Conservation (phyloP, 30 jellyfish, hydroid and myxozoan species). For the Hydractinia symbiolongicarpus region DNA sequence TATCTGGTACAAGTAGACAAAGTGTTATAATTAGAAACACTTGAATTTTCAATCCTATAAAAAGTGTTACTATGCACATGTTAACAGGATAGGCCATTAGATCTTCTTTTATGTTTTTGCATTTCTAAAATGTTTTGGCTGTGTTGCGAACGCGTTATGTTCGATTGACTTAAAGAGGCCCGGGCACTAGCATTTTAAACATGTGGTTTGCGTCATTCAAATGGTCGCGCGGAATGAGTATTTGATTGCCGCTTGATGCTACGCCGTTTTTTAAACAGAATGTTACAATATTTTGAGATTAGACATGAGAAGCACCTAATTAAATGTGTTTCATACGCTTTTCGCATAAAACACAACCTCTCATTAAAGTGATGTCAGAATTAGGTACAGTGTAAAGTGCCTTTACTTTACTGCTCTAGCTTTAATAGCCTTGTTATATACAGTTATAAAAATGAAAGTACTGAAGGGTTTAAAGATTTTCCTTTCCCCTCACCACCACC, state of each 20-base stretch:
- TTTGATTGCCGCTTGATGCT: slow-evolving; percentile 7
- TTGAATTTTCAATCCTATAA: slow-evolving; percentile 2
- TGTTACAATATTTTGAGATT: no score
- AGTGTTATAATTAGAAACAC: not conserved
- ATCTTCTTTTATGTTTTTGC: slow-evolving; percentile 7
- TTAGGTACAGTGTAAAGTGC: no score
- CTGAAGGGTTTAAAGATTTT: no score
- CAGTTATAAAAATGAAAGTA: no score
- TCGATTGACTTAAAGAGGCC: slow-evolving; percentile 16
- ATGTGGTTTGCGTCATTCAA: slow-evolving; percentile 25
- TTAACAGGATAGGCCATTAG: slow-evolving; percentile 16
- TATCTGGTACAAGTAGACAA: slow-evolving; percentile 8
- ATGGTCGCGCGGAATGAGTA: not conserved
- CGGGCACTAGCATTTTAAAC: slow-evolving; percentile 24
- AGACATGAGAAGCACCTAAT: no score
- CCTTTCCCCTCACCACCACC: no score
- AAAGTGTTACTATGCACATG: slow-evolving; percentile 25
- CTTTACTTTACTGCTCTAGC: no score
- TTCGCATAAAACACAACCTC: no score
- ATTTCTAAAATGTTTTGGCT: slow-evolving; percentile 20
- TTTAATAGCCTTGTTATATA: no score
- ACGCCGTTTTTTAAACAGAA: no score
- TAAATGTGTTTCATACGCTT: no score
- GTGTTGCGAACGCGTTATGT: slow-evolving; percentile 25
- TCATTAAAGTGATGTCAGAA: no score